Base-by-base conservation (phyloP, 2,113 vertebrate species). In the Melanotaenia duboulayi region DNA sequence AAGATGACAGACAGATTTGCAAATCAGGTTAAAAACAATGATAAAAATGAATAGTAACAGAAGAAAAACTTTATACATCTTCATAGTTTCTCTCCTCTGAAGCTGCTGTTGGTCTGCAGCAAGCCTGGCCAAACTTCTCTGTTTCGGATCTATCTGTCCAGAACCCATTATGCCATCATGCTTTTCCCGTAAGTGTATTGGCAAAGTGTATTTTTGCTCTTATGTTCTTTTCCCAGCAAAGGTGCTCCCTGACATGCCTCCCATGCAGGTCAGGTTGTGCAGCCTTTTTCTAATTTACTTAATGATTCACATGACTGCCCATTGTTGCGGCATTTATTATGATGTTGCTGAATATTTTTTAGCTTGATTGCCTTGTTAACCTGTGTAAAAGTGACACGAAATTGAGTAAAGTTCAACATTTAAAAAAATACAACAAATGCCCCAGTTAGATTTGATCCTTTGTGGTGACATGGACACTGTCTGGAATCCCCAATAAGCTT, bases 401-500 rank as follows among this genome's bases (percentile, higher is more conserved):
- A 67, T 69, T 51, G 49, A 70, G 16, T 35, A 51, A 50, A 40
- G 24, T 54, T 42, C 22, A 65, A 52, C 19, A 17, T 39, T 35
- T 5, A 3, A n/a, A 3, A n/a, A 64, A 48, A 40, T 56, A 28
- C 28, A 69, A 23, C 23, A 62, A 66, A 59, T 13, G 32, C 58
- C 28, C 35, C 25, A 19, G 39, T 35, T 46, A 65, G 22, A 58
- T 68, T 58, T 64, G 63, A 77, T 51, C 23, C 32, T 16, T 25
- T 48, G 48, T 57, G 20, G 39, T 54, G 50, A 51, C 37, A 25
- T 12, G 23, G 24, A 16, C 62, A 48, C 20, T 39, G 20, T 66
- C 50, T 58, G 25, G 50, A 76, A 71, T 40, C 28, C 56, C 49
- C 20, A 50, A 3, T 32, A 55, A 71, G 25, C 25, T 66, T 56